Percentiles rank a stretch among this genome's conserved stretches.
Conservation (phyloP, 1,140 invertebrate species). For the Tetragonula clypearis region DNA sequence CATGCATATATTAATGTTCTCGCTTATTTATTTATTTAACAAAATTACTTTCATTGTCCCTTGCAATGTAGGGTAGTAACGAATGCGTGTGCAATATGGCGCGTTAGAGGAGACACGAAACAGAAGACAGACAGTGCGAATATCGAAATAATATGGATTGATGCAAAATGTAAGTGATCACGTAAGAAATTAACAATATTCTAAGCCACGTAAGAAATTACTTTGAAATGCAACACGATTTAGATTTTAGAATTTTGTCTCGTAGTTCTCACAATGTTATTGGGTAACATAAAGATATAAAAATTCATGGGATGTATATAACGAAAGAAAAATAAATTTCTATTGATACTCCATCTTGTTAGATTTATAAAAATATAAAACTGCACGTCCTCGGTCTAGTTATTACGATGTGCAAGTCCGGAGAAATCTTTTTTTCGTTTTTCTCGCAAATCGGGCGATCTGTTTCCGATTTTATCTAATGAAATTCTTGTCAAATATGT, state of each 20-base stretch:
- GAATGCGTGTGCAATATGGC: neutral
- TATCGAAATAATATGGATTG: too few species aligned
- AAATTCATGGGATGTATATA: too few species aligned
- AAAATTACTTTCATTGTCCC: neutral
- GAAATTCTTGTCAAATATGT: conserved; percentile 12
- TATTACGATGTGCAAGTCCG: neutral
- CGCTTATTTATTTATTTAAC: neutral
- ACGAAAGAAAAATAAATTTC: too few species aligned
- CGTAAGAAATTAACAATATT: conserved; percentile 1
- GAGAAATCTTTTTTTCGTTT: neutral
- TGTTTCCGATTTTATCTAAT: neutral
- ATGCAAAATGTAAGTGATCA: neutral
- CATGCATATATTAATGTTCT: neutral
- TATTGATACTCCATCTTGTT: too few species aligned
- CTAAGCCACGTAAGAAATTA: neutral
- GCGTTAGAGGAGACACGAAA: neutral
- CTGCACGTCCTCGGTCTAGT: too few species aligned
- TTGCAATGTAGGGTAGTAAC: neutral
- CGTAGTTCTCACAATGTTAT: neutral
- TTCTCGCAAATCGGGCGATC: neutral
- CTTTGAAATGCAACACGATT: neutral
- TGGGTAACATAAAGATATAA: too few species aligned
- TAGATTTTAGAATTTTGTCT: neutral
- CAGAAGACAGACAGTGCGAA: too few species aligned
- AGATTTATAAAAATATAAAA: too few species aligned